Base-by-base conservation (phyloP, 2,888 invertebrate genomes). In the Gasteruption jaculator region DNA sequence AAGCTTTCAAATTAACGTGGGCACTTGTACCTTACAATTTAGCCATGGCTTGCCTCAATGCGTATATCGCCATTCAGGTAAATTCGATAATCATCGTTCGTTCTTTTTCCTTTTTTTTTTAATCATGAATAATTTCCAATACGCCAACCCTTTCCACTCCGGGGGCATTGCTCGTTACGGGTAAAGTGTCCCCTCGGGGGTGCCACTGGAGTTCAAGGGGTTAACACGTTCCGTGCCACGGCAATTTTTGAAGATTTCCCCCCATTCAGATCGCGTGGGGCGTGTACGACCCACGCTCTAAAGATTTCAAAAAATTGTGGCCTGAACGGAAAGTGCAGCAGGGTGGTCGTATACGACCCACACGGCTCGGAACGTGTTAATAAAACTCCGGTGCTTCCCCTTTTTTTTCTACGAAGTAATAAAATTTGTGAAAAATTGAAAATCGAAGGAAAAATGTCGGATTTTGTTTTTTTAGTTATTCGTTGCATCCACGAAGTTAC, bases 21-120 rank as follows among this genome's bases (percentile, higher is more conserved):
- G 70, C 86, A 2, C 74, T 94, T 49, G 81, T 94, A 40, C 81
- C 85, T 3, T 93, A 94, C 68, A 94, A 94, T 71, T 72, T 92
- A 47, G 78, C 81, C 1, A 86, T 93, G 83, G 87, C 91, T 3
- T 74, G 74, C 1, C 74, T 94, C 33, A 94, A 93, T 65, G 79
- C 81, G 3, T 90, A 89, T 62, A 94, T 94, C 65, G 86, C 86
- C 38, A 70, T 82, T 45, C 85, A 91, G 75, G 84, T 85, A 67
- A 25, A 47, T n/a, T n/a, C n/a, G n/a, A n/a, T n/a, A n/a, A n/a
- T n/a, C n/a, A n/a, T n/a, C n/a, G n/a, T 12, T n/a, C n/a, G n/a
- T n/a, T n/a, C n/a, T 34, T 21, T 2, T 14, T 34, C 34, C 12
- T 20, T 20, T 16, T 30, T 18, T 14, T 11, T 27, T 25, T 18